Percentiles rank a stretch among this genome's conserved stretches.
phyloP scores from a whole-genome alignment of 2,888 invertebrate genomes.

The Macrosoma leucophasiata region DNA sequence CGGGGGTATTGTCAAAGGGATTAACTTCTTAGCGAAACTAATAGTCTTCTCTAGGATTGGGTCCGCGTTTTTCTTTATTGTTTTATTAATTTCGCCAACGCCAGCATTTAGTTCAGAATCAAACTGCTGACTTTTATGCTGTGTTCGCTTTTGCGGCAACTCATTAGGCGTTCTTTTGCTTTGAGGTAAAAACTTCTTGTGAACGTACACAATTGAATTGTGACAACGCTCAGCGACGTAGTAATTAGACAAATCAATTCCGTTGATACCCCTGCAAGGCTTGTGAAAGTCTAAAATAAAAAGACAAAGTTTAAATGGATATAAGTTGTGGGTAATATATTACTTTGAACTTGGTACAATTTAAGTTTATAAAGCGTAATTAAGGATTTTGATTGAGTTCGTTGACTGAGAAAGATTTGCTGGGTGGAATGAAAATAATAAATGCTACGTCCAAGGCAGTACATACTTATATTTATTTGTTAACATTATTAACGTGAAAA shows the following conservation, averaged over 20 bases:
- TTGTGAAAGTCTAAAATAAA: conserved; percentile 1
- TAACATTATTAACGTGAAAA: too few species aligned
- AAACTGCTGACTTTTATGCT: conserved; percentile 41
- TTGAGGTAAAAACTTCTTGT: conserved; percentile 43
- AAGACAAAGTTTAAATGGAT: too few species aligned
- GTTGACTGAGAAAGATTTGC: too few species aligned
- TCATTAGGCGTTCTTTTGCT: conserved; percentile 11
- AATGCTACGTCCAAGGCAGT: too few species aligned
- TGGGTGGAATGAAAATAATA: too few species aligned
- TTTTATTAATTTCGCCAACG: conserved; percentile 24
- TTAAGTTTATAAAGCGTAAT: too few species aligned
- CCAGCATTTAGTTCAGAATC: conserved; percentile 26
- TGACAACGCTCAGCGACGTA: conserved; percentile 41
- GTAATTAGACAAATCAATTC: conserved; percentile 50
- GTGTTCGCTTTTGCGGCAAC: conserved; percentile 18
- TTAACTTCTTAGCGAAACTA: conserved; percentile 50
- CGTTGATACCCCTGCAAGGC: conserved; percentile 30
- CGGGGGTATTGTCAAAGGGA: conserved; percentile 52
- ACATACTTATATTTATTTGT: too few species aligned
- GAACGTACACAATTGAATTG: conserved; percentile 53
- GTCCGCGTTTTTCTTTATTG: conserved; percentile 28
- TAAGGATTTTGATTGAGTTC: too few species aligned
- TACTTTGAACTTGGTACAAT: too few species aligned
- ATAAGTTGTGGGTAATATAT: too few species aligned
- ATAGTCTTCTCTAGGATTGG: conserved; percentile 52